Percentiles rank a stretch among this genome's conserved stretches.
These are phyloP conservation scores for Enteromius radiatus DNA, from an alignment of 2,797 vertebrate genomes.

Conservation along the genomic window DNA sequence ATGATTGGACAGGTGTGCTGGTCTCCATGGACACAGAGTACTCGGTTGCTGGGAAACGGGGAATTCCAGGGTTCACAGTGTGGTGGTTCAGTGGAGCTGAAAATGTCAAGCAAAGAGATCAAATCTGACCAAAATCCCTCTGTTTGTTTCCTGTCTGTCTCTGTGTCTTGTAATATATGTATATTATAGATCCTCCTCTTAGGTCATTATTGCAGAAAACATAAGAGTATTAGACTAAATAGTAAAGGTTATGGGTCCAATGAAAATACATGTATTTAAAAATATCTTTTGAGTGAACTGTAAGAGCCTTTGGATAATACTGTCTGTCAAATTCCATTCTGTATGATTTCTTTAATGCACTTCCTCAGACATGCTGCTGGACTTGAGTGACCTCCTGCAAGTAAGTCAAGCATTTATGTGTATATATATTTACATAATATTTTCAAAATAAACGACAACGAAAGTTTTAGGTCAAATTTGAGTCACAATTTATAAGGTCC, in stretches of 20 bases:
- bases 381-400: slow-evolving; percentile 96
- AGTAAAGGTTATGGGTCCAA: background rate
- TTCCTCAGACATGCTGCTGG: slow-evolving; percentile 93
- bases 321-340: background rate
- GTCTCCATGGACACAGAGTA: slow-evolving; percentile 61
- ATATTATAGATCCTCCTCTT: background rate
- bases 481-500: background rate
- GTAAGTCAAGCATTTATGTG: slow-evolving; percentile 69
- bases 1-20: slow-evolving; percentile 66
- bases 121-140: slow-evolving; percentile 8
- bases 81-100: slow-evolving; percentile 23
- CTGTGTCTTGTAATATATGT: background rate
- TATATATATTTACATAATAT: background rate
- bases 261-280: background rate
- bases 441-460: background rate
- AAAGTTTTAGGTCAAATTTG: background rate
- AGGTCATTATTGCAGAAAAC: background rate
- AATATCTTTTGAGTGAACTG: background rate
- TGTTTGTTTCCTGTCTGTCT: background rate
- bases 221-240: background rate
- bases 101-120: slow-evolving; percentile 24
- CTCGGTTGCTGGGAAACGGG: slow-evolving; percentile 34
- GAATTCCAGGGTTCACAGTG: slow-evolving; percentile 34
- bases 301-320: background rate
- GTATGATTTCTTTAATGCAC: slow-evolving; percentile 57